Evolutionary conservation across 2,797 vertebrate species (phyloP), one percentile per base, ranked within the genome.

Genomic region (Chromobotia macracanthus): DNA sequence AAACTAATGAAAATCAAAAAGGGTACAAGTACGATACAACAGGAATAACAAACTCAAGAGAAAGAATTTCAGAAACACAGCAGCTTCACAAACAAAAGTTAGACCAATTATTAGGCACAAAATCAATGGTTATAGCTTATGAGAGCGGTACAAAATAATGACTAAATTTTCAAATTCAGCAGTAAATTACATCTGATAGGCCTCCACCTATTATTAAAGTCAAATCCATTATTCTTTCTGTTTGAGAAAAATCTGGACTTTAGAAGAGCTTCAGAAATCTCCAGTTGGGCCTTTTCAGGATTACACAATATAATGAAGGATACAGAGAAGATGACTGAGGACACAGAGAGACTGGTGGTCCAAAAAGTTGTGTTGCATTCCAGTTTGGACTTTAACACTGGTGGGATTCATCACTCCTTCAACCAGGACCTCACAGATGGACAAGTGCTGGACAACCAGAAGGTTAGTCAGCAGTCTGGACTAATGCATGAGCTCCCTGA

Each of bases 401-500:
- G 18, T 4, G 2, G 19, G 88, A 69, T 13, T 93, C 5, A 31
- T 31, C 5, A 31, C 31, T 31, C 31, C 19, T 79, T 90, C 58
- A 94, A 72, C 72, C 89, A 90, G 76, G 89, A 91, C 19, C 21
- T 41, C 5, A 92, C 93, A 58, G 93, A 97, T 21, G 95, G 90
- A 81, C 92, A 78, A 1, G 63, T 92, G 18, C 93, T 98, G 87
- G 91, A 96, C 83, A 95, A 94, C 0, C 84, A 94, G 0, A 88
- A 87, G 10, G 88, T 99, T 72, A 94, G 96, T 74, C 86, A 82
- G 21, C 92, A 95, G 81, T 9, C 98, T 71, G 97, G 97, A 0
- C 97, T 99, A 88, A 99, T 99, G 97, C 94, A 95, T 25, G 91
- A 98, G 2, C 23, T 48, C 9, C 28, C 13, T 1, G 60, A 83